These are phyloP conservation scores for Danio aesculapii DNA, from an alignment of 2,797 vertebrate genomes.

Conservation along the genomic window DNA sequence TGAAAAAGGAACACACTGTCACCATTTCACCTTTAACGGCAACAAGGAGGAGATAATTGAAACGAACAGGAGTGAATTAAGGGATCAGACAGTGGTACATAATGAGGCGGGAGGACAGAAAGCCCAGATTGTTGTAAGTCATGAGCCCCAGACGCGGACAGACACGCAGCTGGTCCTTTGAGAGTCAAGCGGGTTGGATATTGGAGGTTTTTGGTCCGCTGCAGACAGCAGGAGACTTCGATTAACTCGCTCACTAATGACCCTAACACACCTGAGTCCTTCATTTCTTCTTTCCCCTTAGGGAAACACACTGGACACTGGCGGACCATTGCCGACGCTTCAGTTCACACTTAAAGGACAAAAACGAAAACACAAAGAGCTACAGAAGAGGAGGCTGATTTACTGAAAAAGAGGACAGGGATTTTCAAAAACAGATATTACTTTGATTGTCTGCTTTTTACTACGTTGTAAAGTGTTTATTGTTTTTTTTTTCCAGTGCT, in stretches of 20 bases:
- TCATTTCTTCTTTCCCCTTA: conserved; percentile 54
- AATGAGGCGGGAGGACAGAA: conserved; percentile 25
- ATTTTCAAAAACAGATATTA: neutral
- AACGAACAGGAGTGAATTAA: conserved; percentile 20
- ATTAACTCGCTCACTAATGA: conserved; percentile 67
- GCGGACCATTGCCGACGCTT: neutral
- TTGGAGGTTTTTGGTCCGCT: conserved; percentile 34
- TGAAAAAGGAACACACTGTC: conserved; percentile 19
- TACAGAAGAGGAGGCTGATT: neutral
- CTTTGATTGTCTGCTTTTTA: neutral
- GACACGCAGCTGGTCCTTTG: conserved; percentile 39
- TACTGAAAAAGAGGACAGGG: neutral
- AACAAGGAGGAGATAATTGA: conserved; percentile 3
- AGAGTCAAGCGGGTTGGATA: conserved; percentile 34
- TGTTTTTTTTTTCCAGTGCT: no score
- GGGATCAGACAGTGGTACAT: conserved; percentile 1
- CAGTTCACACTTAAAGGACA: conserved; percentile 18
- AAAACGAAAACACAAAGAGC: neutral
- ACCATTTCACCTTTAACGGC: conserved; percentile 15
- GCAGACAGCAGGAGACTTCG: conserved; percentile 48
- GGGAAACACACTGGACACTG: conserved; percentile 25
- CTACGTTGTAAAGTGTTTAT: no score
- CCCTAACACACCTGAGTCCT: conserved; percentile 78
- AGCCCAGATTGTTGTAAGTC: conserved; percentile 21
- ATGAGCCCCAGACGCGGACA: conserved; percentile 7